Conservation (phyloP, 1,140 invertebrate genomes). For the Meloidogyne chitwoodi region DNA sequence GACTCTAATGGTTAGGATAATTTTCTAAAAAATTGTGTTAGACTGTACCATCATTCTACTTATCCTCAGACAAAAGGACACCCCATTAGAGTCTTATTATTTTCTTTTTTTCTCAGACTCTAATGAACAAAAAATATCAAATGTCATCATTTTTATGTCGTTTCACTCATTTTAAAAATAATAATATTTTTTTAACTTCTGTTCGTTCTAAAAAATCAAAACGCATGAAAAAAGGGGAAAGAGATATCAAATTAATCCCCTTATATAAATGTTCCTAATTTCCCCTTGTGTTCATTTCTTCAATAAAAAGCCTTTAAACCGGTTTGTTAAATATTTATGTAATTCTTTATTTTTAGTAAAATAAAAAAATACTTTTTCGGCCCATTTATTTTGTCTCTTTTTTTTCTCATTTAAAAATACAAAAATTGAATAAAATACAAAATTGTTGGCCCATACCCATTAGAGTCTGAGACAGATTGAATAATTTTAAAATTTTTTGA, state of each 20-base stretch:
- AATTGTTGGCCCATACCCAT: neutral
- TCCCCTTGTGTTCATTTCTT: neutral
- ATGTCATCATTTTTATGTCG: neutral
- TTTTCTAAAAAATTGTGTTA: too few relatives aligned
- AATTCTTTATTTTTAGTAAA: neutral
- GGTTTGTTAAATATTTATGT: neutral
- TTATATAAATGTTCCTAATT: neutral
- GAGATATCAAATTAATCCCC: neutral
- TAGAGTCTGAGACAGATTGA: neutral
- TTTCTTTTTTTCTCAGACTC: neutral
- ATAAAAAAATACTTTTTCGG: neutral
- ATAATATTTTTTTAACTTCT: neutral
- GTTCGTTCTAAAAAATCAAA: neutral
- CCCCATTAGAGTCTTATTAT: too few relatives aligned
- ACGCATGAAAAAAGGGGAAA: neutral
- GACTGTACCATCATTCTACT: too few relatives aligned
- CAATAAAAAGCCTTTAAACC: neutral
- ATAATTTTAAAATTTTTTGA: neutral
- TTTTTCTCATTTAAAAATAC: neutral
- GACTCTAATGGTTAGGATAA: too few relatives aligned
- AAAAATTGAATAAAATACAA: neutral
- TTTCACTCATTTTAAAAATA: too few relatives aligned
- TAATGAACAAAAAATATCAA: neutral
- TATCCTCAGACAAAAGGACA: too few relatives aligned
- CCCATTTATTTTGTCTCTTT: neutral